Evolutionary conservation across 2,888 invertebrate genomes (phyloP).

Genomic region (Ischnura elegans): DNA sequence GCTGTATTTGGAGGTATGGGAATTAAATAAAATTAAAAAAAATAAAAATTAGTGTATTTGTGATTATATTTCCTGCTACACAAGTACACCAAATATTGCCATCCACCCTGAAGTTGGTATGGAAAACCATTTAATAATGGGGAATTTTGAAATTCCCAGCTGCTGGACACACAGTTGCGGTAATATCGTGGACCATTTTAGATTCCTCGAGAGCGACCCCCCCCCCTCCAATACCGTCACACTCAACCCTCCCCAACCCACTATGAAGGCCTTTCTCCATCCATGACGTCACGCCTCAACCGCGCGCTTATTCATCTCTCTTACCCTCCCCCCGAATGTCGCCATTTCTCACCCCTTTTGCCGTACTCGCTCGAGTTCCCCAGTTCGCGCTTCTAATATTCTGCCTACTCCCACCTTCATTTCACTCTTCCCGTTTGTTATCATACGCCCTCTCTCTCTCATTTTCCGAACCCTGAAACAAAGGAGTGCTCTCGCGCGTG

Average conservation of each 20-base stretch:
- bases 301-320: neutral
- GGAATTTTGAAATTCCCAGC: no score
- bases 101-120: no score
- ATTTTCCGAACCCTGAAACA: neutral
- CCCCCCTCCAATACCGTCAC: neutral
- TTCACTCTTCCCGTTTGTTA: neutral
- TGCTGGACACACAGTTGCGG: no score
- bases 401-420: neutral
- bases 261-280: neutral
- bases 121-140: no score
- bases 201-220: neutral
- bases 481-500: neutral
- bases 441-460: no score
- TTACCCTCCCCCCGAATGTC: neutral
- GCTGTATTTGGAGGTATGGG: no score
- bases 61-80: no score
- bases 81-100: no score
- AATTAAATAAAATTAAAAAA: no score
- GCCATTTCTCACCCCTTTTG: neutral
- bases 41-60: no score
- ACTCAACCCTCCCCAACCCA: neutral
- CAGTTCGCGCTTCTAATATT: neutral
- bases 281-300: neutral
- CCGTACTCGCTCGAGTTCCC: neutral
- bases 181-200: constrained; percentile 11